Conservation (phyloP, 2,888 invertebrate genomes). For the Sylvicola fuscatus region DNA sequence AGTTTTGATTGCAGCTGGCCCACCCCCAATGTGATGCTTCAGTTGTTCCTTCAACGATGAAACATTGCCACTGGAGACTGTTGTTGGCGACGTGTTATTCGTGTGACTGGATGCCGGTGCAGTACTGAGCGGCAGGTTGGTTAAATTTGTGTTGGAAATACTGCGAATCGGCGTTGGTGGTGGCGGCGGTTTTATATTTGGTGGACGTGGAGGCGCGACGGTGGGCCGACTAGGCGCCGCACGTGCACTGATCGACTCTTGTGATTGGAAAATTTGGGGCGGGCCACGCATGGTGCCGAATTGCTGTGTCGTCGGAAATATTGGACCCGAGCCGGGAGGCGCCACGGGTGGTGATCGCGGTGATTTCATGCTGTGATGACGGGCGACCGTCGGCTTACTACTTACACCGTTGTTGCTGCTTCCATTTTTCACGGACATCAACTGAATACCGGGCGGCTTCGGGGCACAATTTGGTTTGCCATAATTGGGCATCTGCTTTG, state of each 20-base stretch:
- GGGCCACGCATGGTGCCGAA: conserved; percentile 24
- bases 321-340: conserved; percentile 14
- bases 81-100: conserved; percentile 7
- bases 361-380: conserved; percentile 70
- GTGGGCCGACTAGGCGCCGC: conserved; percentile 23
- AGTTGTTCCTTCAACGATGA: conserved; percentile 22
- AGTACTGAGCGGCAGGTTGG: conserved; percentile 14
- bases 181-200: conserved; percentile 23
- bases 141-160: conserved; percentile 22
- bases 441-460: conserved; percentile 45
- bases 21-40: conserved; percentile 13
- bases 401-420: conserved; percentile 11
- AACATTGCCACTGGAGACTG: conserved; percentile 11
- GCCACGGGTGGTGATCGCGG: conserved; percentile 32
- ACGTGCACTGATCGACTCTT: conserved; percentile 18
- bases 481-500: conserved; percentile 30
- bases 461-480: conserved; percentile 73
- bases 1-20: conserved; percentile 10
- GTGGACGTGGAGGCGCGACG: conserved; percentile 18
- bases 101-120: conserved; percentile 10
- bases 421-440: conserved; percentile 16
- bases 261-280: conserved; percentile 16
- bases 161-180: conserved; percentile 25
- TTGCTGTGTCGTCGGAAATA: conserved; percentile 20
- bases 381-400: conserved; percentile 31